Evolutionary conservation across 1,140 invertebrate species (phyloP).

Genomic region (Magallana angulata): DNA sequence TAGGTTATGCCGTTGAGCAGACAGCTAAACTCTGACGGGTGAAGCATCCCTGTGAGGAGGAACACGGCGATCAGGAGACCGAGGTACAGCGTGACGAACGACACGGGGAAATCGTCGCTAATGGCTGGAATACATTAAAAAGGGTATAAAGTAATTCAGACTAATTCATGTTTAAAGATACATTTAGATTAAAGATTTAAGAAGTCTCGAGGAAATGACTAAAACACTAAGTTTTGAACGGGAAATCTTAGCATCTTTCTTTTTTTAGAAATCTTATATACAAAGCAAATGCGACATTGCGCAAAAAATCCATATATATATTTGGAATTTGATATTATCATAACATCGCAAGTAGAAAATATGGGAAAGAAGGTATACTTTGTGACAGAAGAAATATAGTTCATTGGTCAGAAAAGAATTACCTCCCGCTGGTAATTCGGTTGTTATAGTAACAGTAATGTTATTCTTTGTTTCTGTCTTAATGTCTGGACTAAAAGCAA

Average conservation of each 20-base stretch:
- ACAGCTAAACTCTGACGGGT: slow-evolving; percentile 83
- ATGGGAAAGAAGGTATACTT: no score
- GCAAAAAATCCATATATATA: not conserved
- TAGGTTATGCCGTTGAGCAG: slow-evolving; percentile 71
- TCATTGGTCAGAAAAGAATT: not conserved
- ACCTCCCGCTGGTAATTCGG: not conserved
- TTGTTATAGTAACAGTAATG: not conserved
- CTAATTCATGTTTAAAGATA: no score
- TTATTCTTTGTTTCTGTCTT: not conserved
- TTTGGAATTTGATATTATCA: not conserved
- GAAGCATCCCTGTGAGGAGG: slow-evolving; percentile 87
- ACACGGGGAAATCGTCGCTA: slow-evolving; percentile 62
- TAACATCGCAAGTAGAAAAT: no score
- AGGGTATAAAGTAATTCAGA: no score
- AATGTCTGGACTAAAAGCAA: not conserved
- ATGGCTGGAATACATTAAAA: slow-evolving; percentile 59
- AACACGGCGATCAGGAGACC: slow-evolving; percentile 76
- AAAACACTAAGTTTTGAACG: no score
- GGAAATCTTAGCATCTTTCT: no score
- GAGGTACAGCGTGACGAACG: slow-evolving; percentile 69
- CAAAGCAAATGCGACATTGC: not conserved
- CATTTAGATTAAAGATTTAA: not conserved
- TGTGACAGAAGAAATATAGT: no score
- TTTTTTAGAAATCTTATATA: not conserved
- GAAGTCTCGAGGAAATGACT: no score